These are phyloP conservation scores for Acyrthosiphon pisum DNA, from an alignment of 1,140 invertebrate species.

Conservation along the genomic window DNA sequence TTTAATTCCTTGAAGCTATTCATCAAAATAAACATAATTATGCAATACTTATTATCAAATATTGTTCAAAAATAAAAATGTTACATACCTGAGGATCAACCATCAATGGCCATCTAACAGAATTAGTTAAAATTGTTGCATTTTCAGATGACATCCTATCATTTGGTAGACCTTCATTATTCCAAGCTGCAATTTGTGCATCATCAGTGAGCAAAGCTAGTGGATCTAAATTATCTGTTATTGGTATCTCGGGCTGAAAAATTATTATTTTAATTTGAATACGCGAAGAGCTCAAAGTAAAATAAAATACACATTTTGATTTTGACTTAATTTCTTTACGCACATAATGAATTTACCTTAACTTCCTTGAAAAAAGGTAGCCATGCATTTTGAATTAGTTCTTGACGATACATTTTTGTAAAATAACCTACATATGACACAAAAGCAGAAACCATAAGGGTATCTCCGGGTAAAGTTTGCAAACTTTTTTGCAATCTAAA, in stretches of 20 bases:
- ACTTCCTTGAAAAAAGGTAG: slow-evolving; percentile 73
- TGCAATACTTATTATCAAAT: slow-evolving; percentile 3
- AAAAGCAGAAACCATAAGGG: slow-evolving; percentile 89
- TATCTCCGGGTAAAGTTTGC: slow-evolving; percentile 86
- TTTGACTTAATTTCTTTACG: background rate
- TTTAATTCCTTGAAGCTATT: slow-evolving; percentile 82
- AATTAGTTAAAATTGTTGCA: slow-evolving; percentile 88
- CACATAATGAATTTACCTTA: slow-evolving; percentile 62
- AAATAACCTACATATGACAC: slow-evolving; percentile 96
- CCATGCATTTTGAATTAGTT: slow-evolving; percentile 84
- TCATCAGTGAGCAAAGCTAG: slow-evolving; percentile 87
- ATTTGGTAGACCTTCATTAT: slow-evolving; percentile 90
- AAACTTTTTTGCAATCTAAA: slow-evolving; percentile 68
- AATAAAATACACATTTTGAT: slow-evolving; percentile 7
- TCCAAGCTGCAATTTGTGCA: slow-evolving; percentile 90
- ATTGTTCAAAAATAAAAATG: slow-evolving; percentile 18
- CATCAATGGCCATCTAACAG: slow-evolving; percentile 91
- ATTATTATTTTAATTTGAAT: background rate
- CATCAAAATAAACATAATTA: background rate
- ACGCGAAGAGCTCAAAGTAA: background rate
- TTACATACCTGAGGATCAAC: slow-evolving; percentile 83
- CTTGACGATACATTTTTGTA: slow-evolving; percentile 80
- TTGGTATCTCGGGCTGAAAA: slow-evolving; percentile 76
- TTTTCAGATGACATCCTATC: slow-evolving; percentile 95
- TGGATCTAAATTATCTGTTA: slow-evolving; percentile 80